Base-by-base conservation (phyloP, 2,797 vertebrate genomes). In the Gorsachius magnificus region DNA sequence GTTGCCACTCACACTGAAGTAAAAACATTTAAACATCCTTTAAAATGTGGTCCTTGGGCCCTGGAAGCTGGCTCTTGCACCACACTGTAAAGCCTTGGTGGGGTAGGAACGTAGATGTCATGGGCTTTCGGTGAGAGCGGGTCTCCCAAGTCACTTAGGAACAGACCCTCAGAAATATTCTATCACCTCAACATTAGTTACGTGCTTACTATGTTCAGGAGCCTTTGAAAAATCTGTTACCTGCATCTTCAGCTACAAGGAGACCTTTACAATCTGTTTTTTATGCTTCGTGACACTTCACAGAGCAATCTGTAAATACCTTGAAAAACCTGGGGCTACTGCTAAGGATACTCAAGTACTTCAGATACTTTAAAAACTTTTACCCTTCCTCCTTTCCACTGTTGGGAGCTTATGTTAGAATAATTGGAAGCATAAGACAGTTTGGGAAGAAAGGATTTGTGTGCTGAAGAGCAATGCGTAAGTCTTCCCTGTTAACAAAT, bases 181-280 rank as follows among this genome's bases (percentile, higher is more conserved):
- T 45, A 46, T 94, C 66, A n/a, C n/a, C 29, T 89, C 35, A 84
- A 54, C 46, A 15, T 74, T n/a, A 87, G 4, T 58, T 77, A 58
- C 69, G 29, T n/a, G 21, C 51, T 79, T 74, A 41, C 53, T 85
- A 38, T 87, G 36, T 80, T 70, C 1, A 2, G n/a, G 38, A 76
- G 41, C 56, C 76, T 93, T 89, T 93, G 89, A 87, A 87, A 96
- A 93, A 68, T 66, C 64, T 14, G 33, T 84, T 93, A 25, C 20
- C 36, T 57, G 14, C 11, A 53, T 66, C 63, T 72, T 74, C 74
- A 85, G 28, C 83, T 84, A 33, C 45, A 60, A 51, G 35, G 43
- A 84, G 70, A 82, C 51, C 46, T 95, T 94, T 95, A 17, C 66
- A 87, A 21, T 66, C 53, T 43, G 41, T 2, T 35, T 80, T 64